Conservation (phyloP, 2,113 vertebrate species). For the Pterocles gutturalis region DNA sequence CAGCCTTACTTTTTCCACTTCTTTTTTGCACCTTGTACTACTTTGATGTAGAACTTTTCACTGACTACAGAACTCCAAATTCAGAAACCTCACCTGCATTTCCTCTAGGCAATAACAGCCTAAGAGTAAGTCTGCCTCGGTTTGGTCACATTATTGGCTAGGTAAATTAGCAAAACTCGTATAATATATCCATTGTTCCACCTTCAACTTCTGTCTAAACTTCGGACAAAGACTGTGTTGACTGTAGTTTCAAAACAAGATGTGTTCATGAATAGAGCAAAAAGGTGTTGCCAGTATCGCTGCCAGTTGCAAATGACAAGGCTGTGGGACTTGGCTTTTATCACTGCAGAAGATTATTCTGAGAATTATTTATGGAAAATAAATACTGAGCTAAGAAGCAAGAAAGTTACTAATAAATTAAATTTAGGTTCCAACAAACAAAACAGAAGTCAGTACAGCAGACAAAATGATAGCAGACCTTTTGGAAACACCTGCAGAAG, state of each 20-base stretch:
- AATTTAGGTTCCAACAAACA: background rate
- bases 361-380: background rate
- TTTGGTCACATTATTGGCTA: background rate
- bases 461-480: background rate
- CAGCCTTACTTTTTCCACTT: background rate
- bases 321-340: background rate
- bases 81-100: background rate
- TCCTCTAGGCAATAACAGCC: background rate
- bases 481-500: background rate
- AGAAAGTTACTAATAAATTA: background rate
- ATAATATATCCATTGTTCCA: background rate
- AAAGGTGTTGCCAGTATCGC: background rate
- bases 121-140: background rate
- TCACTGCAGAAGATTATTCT: background rate
- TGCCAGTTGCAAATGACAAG: background rate
- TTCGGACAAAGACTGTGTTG: background rate
- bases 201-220: background rate
- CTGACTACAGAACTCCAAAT: fast-evolving
- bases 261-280: background rate
- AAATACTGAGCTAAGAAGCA: background rate
- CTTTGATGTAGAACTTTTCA: background rate
- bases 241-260: background rate
- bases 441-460: background rate
- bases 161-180: background rate
- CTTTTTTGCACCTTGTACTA: background rate